Base-by-base conservation (phyloP, 2,797 vertebrate species). In the Alectoris magna region DNA sequence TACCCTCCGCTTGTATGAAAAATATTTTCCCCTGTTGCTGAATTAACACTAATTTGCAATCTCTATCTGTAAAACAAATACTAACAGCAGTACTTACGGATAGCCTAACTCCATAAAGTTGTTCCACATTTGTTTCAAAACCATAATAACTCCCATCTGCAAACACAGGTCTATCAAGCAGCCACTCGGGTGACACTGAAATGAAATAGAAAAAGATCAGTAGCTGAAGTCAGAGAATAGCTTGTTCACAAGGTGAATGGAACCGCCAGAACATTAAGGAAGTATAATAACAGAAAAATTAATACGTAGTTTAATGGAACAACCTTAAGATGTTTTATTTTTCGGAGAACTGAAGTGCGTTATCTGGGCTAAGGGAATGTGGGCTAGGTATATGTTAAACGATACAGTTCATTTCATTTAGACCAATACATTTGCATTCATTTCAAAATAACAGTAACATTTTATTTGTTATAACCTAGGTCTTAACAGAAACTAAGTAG, bases 101-200 rank as follows among this genome's bases (percentile, higher is more conserved):
- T 99, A 99, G 85, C 99, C 99, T 6, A 99, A 98, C 95, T 99
- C 99, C 99, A 99, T 99, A 96, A 99, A 99, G 97, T 99, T 99
- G 97, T 99, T 99, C 99, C 99, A 99, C 98, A 99, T 99, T 97
- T 99, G 99, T 96, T 99, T 99, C 96, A 99, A 98, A 97, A 99
- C 99, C 99, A 99, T 99, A 96, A 99, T 99, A 77, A 99, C 99
- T 79, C 99, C 99, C 99, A 99, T 99, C 97, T 99, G 99, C 94
- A 99, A 98, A 92, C 99, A 99, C 43, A 99, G 98, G 97, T 99
- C 99, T 97, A 99, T 99, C 97, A 99, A 97, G 94, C 99, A 99
- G 94, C 99, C 99, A 56, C 99, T 99, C 2, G 99, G 99, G 88
- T 99, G 99, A 96, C 99, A 99, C 99, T 99, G 94, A 89, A 96